Conservation (phyloP, 1,140 invertebrate genomes). For the Wiebesia pumilae region DNA sequence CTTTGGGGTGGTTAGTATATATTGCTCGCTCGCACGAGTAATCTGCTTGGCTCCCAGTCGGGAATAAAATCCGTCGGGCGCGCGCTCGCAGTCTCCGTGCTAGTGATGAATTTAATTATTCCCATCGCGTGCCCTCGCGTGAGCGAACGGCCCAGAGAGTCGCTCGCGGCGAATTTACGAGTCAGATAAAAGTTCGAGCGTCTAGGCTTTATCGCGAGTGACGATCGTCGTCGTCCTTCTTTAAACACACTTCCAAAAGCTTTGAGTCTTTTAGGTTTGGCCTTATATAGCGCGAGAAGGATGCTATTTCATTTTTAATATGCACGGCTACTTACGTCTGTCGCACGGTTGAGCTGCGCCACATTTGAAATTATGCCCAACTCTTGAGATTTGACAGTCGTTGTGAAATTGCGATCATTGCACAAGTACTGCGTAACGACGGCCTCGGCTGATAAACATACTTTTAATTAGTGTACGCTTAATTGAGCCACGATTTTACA, state of each 20-base stretch:
- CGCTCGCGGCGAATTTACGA: constrained; percentile 48
- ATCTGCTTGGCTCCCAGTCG: constrained; percentile 8
- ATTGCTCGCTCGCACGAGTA: constrained; percentile 12
- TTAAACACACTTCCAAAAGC: constrained; percentile 19
- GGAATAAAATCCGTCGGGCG: constrained; percentile 18
- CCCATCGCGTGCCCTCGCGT: constrained; percentile 44
- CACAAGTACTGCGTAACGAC: too few relatives aligned
- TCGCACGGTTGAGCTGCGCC: not conserved
- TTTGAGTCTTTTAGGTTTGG: not conserved
- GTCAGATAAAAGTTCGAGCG: constrained; percentile 53
- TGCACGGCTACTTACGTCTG: not conserved
- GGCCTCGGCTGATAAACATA: too few relatives aligned
- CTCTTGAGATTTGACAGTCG: not conserved
- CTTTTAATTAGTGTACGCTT: too few relatives aligned
- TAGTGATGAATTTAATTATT: constrained; percentile 55
- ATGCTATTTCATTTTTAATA: constrained; percentile 16
- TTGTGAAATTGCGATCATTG: not conserved
- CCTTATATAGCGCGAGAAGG: constrained; percentile 29
- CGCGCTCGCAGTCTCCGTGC: constrained; percentile 1
- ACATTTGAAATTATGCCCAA: not conserved
- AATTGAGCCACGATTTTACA: too few relatives aligned
- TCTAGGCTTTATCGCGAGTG: constrained; percentile 47
- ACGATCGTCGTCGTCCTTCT: constrained; percentile 40
- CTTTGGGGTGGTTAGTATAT: not conserved
- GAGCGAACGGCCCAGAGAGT: constrained; percentile 24